Conservation (phyloP, 1,140 invertebrate genomes). For the Formica selysi region DNA sequence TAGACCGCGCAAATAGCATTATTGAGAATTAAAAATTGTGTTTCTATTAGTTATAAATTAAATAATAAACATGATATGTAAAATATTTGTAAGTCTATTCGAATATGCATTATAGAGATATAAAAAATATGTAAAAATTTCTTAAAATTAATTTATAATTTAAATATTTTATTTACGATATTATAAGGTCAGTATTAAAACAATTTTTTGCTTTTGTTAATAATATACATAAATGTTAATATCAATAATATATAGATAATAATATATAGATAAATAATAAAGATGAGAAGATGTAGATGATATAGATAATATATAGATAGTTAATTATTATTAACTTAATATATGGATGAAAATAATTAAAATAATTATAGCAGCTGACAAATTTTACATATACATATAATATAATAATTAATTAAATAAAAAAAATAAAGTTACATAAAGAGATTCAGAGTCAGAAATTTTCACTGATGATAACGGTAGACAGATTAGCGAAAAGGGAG, state of each 20-base stretch:
- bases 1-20: neutral
- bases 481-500: neutral
- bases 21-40: constrained; percentile 13
- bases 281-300: too few relatives aligned
- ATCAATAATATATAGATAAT: neutral
- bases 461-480: neutral
- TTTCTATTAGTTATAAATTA: neutral
- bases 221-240: too few relatives aligned
- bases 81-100: neutral
- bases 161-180: neutral
- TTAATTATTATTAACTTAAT: too few relatives aligned
- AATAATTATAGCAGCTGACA: neutral
- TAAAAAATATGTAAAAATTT: constrained; percentile 15
- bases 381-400: neutral
- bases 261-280: too few relatives aligned
- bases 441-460: neutral
- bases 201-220: neutral
- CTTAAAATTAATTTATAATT: constrained; percentile 4
- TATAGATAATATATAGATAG: neutral
- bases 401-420: neutral
- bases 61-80: neutral
- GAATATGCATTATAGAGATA: neutral
- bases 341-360: neutral
- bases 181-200: neutral
- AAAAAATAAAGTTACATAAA: neutral